Conservation (phyloP, 1,140 invertebrate species). For the Stenopsyche tienmushanensis region DNA sequence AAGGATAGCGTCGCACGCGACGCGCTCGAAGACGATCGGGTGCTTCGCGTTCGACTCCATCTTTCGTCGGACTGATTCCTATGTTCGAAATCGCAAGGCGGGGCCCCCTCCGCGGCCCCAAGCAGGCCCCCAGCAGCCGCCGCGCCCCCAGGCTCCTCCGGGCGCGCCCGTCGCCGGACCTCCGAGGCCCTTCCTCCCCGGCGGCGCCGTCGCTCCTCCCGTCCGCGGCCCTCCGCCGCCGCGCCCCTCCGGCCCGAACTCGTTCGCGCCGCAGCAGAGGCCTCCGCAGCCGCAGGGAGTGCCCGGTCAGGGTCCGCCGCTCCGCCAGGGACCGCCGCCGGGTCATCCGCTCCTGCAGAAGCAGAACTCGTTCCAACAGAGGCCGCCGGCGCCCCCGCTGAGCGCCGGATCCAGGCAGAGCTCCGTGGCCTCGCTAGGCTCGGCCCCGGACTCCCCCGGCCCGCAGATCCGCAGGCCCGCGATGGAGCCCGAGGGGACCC, state of each 20-base stretch:
- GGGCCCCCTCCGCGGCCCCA: slow-evolving; percentile 42
- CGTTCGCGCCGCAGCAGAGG: slow-evolving; percentile 47
- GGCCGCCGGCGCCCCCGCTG: slow-evolving; percentile 40
- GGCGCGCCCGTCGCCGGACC: slow-evolving; percentile 26
- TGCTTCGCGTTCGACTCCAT: no score
- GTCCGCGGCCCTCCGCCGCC: slow-evolving; percentile 39
- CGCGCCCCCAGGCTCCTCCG: slow-evolving; percentile 26
- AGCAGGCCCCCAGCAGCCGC: slow-evolving; percentile 40
- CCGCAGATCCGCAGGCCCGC: not conserved
- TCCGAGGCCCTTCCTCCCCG: slow-evolving; percentile 38
- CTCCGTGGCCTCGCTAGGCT: slow-evolving; percentile 47
- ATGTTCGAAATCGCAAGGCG: slow-evolving; percentile 27
- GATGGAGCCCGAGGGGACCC: slow-evolving; percentile 35
- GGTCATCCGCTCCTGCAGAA: slow-evolving; percentile 24
- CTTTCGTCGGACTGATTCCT: no score
- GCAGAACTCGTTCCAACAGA: slow-evolving; percentile 31
- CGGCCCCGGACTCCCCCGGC: slow-evolving; percentile 10
- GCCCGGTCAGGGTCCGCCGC: slow-evolving; percentile 39
- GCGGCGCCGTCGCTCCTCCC: slow-evolving; percentile 35
- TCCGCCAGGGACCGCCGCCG: slow-evolving; percentile 39
- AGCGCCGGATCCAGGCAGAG: slow-evolving; percentile 49
- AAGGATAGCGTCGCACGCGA: no score
- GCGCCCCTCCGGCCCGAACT: slow-evolving; percentile 46
- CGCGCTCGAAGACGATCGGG: no score
- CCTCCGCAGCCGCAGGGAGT: slow-evolving; percentile 46